Conservation (phyloP, 2,113 vertebrate genomes). For the Aldabrachelys gigantea region DNA sequence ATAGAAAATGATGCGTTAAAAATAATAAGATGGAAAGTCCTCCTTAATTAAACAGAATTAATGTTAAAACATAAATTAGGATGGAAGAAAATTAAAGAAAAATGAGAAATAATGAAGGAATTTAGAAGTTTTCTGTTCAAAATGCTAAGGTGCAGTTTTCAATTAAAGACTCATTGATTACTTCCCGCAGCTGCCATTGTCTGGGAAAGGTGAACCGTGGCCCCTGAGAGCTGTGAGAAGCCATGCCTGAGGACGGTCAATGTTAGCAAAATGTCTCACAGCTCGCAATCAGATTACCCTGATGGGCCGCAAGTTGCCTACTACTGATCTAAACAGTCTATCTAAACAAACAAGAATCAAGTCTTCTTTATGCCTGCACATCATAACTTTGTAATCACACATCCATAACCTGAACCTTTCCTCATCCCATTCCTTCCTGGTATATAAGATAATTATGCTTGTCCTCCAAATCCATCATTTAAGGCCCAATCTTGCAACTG, state of each 20-base stretch:
- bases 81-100: not conserved
- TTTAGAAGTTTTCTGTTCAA: not conserved
- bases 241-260: no score
- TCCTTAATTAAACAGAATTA: not conserved
- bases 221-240: rapidly evolving
- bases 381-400: not conserved
- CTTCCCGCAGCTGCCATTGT: no score
- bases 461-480: not conserved
- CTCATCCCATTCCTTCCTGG: not conserved
- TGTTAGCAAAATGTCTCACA: no score
- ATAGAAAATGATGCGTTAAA: not conserved
- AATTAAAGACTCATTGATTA: not conserved
- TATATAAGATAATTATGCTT: not conserved
- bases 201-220: no score
- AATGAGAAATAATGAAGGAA: not conserved
- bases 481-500: not conserved
- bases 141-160: not conserved
- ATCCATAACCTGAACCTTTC: not conserved
- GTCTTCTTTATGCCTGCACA: not conserved
- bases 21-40: not conserved
- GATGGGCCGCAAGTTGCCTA: no score
- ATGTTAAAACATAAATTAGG: not conserved
- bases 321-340: not conserved
- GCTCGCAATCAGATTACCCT: no score
- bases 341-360: not conserved